Base-by-base conservation (phyloP, 2,797 vertebrate species). In the Esox lucius region DNA sequence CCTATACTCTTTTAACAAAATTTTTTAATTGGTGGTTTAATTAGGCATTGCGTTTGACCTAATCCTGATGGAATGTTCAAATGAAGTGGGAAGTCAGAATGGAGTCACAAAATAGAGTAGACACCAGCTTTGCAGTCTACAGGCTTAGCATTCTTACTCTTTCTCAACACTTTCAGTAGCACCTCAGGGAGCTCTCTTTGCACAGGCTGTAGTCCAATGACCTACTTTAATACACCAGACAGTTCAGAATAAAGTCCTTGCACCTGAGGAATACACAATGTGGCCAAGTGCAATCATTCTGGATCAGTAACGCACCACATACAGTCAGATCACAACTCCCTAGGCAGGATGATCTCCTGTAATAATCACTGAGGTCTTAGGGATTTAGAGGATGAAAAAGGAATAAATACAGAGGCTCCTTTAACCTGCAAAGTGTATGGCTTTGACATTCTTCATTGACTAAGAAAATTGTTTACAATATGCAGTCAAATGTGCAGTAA, bases 41-140 rank as follows among this genome's bases (percentile, higher is more conserved):
- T 16, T 16, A 53, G 74, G 70, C 83, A 79, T 89, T 89, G 82
- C 56, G 78, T 75, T 77, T 91, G 91, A 91, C 90, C 88, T 33
- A 0, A 53, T 53, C 49, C 49, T 53, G 56, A 68, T 81, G 24
- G 73, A 82, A 78, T 71, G 71, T 84, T 89, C 88, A 89, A 87
- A 90, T 83, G 82, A 84, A 75, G 49, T 75, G 4, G 22, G 74
- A 78, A 72, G 12, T 71, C 56, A 75, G 70, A 68, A 66, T 26
- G 62, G 62, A 62, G 49, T 46, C 79, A 73, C 74, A 84, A 72
- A 8, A 22, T 56, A 51, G 39, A 49, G 13, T 15, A 17, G 12
- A 65, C 77, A 84, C 87, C 83, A 87, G 84, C 87, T 84, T 83
- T 86, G 82, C 83, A 80, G 79, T 85, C 85, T 79, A 83, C 75